These are phyloP conservation scores for Seladonia tumulorum DNA, from an alignment of 2,888 invertebrate genomes.

Conservation along the genomic window DNA sequence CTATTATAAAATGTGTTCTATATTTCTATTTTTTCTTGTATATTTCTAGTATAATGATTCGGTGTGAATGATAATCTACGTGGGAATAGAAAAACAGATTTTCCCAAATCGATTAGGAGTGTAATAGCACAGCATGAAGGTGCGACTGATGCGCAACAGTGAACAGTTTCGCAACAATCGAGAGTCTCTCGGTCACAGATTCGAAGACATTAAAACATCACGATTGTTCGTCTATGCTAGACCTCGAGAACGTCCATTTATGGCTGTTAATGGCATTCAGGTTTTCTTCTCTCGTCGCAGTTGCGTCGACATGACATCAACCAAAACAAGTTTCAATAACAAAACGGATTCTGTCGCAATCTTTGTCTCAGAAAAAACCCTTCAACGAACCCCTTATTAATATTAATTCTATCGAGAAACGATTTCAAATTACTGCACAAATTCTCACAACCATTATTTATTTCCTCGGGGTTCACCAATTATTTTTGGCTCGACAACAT, in stretches of 20 bases:
- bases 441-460: background rate
- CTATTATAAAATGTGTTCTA: too few species aligned
- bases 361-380: background rate
- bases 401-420: too few species aligned
- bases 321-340: background rate
- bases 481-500: background rate
- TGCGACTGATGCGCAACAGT: conserved; percentile 23
- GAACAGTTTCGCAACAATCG: conserved; percentile 48
- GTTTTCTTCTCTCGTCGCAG: conserved; percentile 35
- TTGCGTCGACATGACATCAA: conserved; percentile 9
- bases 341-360: background rate
- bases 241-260: conserved; percentile 50
- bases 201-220: conserved; percentile 32
- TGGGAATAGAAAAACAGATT: background rate
- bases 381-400: background rate
- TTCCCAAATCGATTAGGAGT: conserved; percentile 5
- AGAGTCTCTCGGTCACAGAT: conserved; percentile 3
- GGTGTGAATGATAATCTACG: background rate
- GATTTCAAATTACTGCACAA: too few species aligned
- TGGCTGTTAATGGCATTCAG: conserved; percentile 34
- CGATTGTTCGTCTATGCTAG: conserved; percentile 43
- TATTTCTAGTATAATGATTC: background rate
- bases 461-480: background rate
- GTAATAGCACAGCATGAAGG: conserved; percentile 10
- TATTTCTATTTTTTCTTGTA: too few species aligned